Percentiles rank a stretch among this genome's conserved stretches.
These are phyloP conservation scores for Cantharis nigra DNA, from an alignment of 2,888 invertebrate genomes.

Conservation along the genomic window DNA sequence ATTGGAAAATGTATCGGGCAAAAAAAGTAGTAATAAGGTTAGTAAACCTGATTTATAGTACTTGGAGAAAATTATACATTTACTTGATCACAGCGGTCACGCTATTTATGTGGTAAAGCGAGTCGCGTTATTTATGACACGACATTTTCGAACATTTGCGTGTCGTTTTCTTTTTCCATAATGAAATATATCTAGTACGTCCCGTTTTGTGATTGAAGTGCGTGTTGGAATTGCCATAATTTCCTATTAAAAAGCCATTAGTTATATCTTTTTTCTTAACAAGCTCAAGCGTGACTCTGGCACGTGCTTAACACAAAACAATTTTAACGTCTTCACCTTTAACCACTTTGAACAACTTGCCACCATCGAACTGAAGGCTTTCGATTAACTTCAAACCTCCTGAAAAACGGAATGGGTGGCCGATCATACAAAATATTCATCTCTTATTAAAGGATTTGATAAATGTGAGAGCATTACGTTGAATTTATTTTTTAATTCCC, in stretches of 20 bases:
- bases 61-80: conserved; percentile 39
- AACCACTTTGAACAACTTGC: background rate
- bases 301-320: conserved; percentile 36
- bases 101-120: conserved; percentile 32
- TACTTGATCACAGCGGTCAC: conserved; percentile 39
- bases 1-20: background rate
- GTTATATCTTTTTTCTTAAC: conserved; percentile 40
- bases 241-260: conserved; percentile 51
- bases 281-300: conserved; percentile 37
- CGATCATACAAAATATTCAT: too few relatives aligned
- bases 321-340: conserved; percentile 32
- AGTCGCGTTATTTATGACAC: conserved; percentile 37
- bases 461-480: background rate
- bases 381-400: background rate
- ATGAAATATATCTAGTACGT: conserved; percentile 40
- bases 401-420: background rate
- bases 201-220: conserved; percentile 31
- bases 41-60: conserved; percentile 28
- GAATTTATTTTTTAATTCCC: background rate
- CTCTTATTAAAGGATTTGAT: background rate
- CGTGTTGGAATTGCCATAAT: conserved; percentile 27
- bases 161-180: conserved; percentile 33
- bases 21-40: conserved; percentile 1
- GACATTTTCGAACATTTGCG: conserved; percentile 36
- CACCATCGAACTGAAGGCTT: background rate